Evolutionary conservation across 2,888 invertebrate species (phyloP), one percentile per base, ranked within the genome.

Genomic region (Drosophila atripex): DNA sequence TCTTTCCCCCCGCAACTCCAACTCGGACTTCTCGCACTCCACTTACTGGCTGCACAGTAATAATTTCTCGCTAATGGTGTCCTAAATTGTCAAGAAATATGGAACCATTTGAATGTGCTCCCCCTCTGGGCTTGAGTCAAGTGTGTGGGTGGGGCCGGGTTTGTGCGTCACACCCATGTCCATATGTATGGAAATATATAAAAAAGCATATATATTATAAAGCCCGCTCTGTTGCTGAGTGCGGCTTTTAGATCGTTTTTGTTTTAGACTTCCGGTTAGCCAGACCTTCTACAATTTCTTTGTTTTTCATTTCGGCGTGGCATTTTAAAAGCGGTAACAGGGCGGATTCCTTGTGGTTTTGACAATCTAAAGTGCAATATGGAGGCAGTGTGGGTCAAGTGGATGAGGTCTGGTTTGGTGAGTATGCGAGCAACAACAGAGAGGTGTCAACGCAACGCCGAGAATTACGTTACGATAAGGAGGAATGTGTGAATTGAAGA

Each of bases 11-110:
- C 32, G 21, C 35, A 2, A n/a, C 18, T n/a, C 18, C 39, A 41
- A 14, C 51, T 35, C 30, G 38, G 45, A 73, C 69, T 51, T 18
- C 59, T 59, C 50, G 61, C 39, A 55, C 59, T 64, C 65, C 63
- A 53, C 61, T 70, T 49, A 47, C 71, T 71, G 54, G 75, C 64
- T 71, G 76, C 76, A 75, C 66, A 77, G 80, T 86, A 86, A 87
- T 87, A 87, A 86, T 88, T 88, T 87, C 76, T 80, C 88, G 86
- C 84, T 87, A 87, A 87, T 87, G 87, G 87, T 87, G 87, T 87
- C 82, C 88, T 88, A 88, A 84, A 88, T 87, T 88, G 88, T 80
- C 75, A 78, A 78, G 87, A 87, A 87, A 88, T 86, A 86, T 87
- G 85, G 88, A 86, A 86, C 84, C 87, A 85, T 85, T 85, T 85